Base-by-base conservation (phyloP, 2,888 invertebrate species). In the Latheticus oryzae region DNA sequence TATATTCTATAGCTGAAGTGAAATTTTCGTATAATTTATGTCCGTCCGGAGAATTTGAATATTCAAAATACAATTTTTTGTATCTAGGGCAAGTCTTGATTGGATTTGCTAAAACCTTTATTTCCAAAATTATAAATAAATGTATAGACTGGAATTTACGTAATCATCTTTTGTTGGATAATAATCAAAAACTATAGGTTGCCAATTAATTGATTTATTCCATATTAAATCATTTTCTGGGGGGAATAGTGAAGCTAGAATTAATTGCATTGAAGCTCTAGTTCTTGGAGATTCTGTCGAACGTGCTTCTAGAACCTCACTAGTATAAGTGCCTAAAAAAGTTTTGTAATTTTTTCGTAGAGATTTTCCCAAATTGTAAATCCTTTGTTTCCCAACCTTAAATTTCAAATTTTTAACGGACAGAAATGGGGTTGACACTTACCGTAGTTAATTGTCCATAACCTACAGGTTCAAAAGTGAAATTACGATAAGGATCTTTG, bases 241-340 rank as follows among this genome's bases (percentile, higher is more conserved):
- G 37, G 86, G 86, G 78, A 85, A 90, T 50, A 91, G 74, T 5
- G 87, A 89, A 11, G 89, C 87, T 57, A 89, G 76, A 33, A 88
- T 83, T 13, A 86, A 79, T 64, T 85, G 82, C 35, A 88, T 84
- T 40, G 88, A 87, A 85, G 88, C 88, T 73, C 88, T 82, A 1
- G 91, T 87, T 45, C 92, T 81, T 68, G 87, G 83, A 12, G 87
- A 84, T 60, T 87, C 86, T 0, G 90, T 89, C 50, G 86, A 86
- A 71, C 87, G 83, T 1, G 89, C 83, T 72, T 84, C 82, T 40
- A 90, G 61, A 13, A 65, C 68, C 52, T 84, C 81, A 7, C 84
- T 80, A 58, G 78, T 78, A 72, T 86, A 89, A 9, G 79, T 75
- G 7, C 84, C 84, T 42, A 90, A 74, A 71, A 87, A 87, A 11